phyloP scores from a whole-genome alignment of 2,888 invertebrate genomes.

The Watsonalla cultraria region DNA sequence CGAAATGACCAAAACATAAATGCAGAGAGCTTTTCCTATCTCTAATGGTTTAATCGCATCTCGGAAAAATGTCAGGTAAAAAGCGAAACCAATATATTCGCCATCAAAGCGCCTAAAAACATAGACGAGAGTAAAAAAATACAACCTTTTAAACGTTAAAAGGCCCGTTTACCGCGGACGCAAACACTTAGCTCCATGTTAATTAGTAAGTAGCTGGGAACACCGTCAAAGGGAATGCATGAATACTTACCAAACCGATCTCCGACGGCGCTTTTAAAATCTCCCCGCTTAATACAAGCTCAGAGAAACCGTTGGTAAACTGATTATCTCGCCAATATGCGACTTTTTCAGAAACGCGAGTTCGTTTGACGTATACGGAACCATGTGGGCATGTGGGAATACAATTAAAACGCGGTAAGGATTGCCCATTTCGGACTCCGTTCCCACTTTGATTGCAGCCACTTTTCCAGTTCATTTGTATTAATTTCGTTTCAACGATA shows the following conservation, averaged over 20 bases:
- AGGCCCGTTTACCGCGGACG: conserved; percentile 77
- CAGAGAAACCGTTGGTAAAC: conserved; percentile 73
- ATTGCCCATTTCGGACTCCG: conserved; percentile 1
- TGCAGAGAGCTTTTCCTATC: conserved; percentile 31
- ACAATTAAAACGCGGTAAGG: conserved; percentile 20
- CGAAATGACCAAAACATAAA: conserved; percentile 21
- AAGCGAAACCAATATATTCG: conserved; percentile 64
- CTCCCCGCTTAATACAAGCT: conserved; percentile 64
- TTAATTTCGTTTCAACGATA: too few relatives aligned
- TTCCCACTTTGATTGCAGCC: not conserved
- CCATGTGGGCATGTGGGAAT: conserved; percentile 24
- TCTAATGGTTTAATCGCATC: conserved; percentile 55
- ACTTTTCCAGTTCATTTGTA: too few relatives aligned
- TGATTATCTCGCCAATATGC: conserved; percentile 70
- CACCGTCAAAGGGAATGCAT: conserved; percentile 78
- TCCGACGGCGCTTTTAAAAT: conserved; percentile 72
- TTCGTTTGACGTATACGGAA: conserved; percentile 34
- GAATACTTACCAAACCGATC: conserved; percentile 71
- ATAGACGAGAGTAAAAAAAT: conserved; percentile 55
- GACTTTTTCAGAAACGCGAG: conserved; percentile 49
- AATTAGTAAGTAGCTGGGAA: conserved; percentile 76
- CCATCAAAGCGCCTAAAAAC: conserved; percentile 69
- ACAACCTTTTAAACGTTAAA: conserved; percentile 74
- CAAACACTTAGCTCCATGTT: conserved; percentile 76
- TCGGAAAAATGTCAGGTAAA: conserved; percentile 59